phyloP scores from a whole-genome alignment of 1,140 invertebrate species.

The Achatina immaculata region DNA sequence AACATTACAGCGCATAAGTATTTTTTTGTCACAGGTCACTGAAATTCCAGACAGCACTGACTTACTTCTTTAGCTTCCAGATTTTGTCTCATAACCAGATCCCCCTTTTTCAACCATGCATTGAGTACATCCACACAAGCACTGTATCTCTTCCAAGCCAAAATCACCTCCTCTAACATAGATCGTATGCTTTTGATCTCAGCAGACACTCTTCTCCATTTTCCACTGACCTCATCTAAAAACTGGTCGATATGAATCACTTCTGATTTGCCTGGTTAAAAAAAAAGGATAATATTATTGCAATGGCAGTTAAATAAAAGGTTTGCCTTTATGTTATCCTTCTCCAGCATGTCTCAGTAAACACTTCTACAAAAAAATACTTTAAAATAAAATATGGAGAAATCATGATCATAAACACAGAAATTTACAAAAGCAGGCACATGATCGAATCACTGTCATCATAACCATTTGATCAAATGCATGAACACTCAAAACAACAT shows the following conservation, averaged over 20 bases:
- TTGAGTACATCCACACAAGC: slow-evolving; percentile 81
- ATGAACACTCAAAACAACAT: too few relatives aligned
- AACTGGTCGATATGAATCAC: slow-evolving; percentile 84
- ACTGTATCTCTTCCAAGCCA: slow-evolving; percentile 89
- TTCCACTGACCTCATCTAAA: slow-evolving; percentile 85
- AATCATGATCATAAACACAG: too few relatives aligned
- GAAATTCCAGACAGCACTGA: neutral
- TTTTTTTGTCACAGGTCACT: neutral
- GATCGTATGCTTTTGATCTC: slow-evolving; percentile 89
- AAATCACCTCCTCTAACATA: slow-evolving; percentile 87
- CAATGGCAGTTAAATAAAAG: too few relatives aligned
- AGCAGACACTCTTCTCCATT: slow-evolving; percentile 91
- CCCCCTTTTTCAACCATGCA: slow-evolving; percentile 84
- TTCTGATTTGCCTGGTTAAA: slow-evolving; percentile 79
- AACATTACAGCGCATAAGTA: neutral
- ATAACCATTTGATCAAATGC: too few relatives aligned
- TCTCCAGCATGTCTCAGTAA: too few relatives aligned
- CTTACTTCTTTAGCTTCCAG: slow-evolving; percentile 78
- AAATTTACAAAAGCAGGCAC: too few relatives aligned
- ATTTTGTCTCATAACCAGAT: slow-evolving; percentile 77
- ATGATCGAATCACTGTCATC: too few relatives aligned
- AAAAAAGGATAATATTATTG: too few relatives aligned
- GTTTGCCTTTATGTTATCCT: too few relatives aligned
- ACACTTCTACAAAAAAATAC: too few relatives aligned
- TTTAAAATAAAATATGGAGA: too few relatives aligned